Conservation (phyloP, 2,797 vertebrate species). For the Periparus ater region DNA sequence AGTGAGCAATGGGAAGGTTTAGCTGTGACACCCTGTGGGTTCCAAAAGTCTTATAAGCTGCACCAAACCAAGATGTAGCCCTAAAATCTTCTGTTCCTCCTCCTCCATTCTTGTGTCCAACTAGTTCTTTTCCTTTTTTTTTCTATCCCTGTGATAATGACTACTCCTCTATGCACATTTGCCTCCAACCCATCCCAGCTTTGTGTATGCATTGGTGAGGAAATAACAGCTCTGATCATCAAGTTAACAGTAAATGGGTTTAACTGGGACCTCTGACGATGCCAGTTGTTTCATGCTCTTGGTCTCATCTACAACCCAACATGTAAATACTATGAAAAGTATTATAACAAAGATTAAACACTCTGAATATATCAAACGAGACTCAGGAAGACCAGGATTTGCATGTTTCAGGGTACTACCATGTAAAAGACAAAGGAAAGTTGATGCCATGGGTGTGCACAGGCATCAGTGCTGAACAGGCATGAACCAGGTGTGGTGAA, state of each 20-base stretch:
- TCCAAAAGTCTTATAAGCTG: not conserved
- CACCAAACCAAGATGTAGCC: not conserved
- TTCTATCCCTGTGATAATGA: not conserved
- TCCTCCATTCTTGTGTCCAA: not conserved
- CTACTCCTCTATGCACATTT: not conserved
- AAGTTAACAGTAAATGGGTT: not conserved
- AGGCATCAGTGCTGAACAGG: not conserved
- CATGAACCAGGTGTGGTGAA: not conserved
- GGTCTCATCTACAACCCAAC: not conserved
- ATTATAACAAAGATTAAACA: not conserved
- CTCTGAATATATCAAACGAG: not conserved
- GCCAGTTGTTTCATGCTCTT: not conserved
- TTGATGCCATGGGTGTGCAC: not conserved
- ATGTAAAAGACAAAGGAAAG: not conserved
- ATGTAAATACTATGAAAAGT: not conserved
- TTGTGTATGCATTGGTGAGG: not conserved
- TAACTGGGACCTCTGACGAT: not conserved
- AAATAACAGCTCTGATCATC: not conserved
- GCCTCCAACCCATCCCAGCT: not conserved
- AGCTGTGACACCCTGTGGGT: not conserved
- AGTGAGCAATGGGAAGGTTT: not conserved
- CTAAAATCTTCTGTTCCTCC: not conserved
- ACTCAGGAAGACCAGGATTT: not conserved
- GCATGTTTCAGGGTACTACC: not conserved
- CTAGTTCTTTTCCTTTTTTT: not conserved